phyloP scores from a whole-genome alignment of 1,140 invertebrate genomes.

The Phenacoccus solenopsis region DNA sequence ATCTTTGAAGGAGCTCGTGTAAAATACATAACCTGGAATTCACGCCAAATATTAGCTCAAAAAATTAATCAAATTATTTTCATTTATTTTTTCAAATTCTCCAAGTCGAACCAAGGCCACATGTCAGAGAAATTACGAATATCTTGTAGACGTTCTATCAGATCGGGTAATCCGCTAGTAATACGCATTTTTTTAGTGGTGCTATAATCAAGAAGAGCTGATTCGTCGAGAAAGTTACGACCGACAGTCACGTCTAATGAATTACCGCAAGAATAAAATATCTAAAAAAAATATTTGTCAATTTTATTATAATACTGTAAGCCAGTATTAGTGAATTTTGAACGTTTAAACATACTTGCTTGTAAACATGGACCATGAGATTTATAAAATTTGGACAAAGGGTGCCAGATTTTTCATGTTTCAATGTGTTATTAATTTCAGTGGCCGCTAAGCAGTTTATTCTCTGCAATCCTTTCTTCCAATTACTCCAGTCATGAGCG shows the following conservation, averaged over 20 bases:
- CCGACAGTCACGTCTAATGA: neutral
- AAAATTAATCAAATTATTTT: no score
- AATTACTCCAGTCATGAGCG: neutral
- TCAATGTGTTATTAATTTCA: neutral
- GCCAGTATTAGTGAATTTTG: neutral
- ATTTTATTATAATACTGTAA: neutral
- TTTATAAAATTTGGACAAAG: neutral
- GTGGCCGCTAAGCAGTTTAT: neutral
- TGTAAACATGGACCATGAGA: neutral
- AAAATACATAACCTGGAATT: neutral
- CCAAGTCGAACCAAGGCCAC: neutral
- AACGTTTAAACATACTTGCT: neutral
- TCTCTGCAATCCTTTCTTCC: neutral
- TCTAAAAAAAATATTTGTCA: neutral
- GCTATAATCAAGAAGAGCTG: neutral
- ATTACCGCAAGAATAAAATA: neutral
- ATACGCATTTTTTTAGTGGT: neutral
- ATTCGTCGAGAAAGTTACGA: neutral
- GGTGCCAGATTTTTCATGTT: neutral
- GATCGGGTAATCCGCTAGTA: neutral
- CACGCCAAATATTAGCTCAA: neutral
- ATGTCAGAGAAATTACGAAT: neutral
- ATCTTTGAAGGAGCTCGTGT: neutral
- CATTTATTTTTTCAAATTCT: neutral
- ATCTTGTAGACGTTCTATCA: neutral